phyloP scores from a whole-genome alignment of 2,797 vertebrate species.

The Nasua narica region DNA sequence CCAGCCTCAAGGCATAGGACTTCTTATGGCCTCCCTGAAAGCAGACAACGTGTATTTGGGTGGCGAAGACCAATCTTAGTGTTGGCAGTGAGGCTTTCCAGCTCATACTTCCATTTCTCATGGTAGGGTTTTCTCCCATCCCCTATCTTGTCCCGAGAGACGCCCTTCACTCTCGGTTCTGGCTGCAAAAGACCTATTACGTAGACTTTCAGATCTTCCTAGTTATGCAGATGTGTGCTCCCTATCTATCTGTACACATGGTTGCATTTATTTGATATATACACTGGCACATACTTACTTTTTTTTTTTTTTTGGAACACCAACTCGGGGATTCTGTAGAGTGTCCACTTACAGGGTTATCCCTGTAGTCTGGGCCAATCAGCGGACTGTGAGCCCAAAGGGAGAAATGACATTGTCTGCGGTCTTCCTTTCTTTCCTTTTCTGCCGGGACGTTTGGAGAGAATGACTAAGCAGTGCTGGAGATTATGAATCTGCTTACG shows the following conservation, averaged over 20 bases:
- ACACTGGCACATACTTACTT: background rate
- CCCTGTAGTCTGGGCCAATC: constrained; percentile 26
- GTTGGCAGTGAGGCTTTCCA: background rate
- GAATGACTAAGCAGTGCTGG: constrained; percentile 90
- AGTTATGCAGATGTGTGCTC: background rate
- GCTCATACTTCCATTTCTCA: background rate
- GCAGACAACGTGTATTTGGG: constrained; percentile 91
- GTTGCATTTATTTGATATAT: background rate
- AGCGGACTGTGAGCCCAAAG: constrained; percentile 48
- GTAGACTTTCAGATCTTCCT: background rate
- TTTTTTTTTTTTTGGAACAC: background rate
- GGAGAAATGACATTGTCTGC: constrained; percentile 28
- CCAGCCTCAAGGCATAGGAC: background rate
- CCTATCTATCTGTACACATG: background rate
- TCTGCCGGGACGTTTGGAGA: constrained; percentile 76
- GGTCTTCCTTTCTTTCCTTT: constrained; percentile 6
- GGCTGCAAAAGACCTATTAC: background rate
- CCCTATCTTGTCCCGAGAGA: background rate
- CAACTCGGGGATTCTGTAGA: constrained; percentile 25
- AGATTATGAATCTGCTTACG: constrained; percentile 99
- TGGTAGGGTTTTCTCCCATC: background rate
- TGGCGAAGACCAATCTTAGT: constrained; percentile 88
- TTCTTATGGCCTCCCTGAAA: constrained; percentile 89
- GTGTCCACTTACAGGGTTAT: constrained; percentile 68
- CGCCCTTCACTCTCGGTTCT: background rate